phyloP scores from a whole-genome alignment of 2,113 vertebrate species.

The Recurvirostra avosetta region DNA sequence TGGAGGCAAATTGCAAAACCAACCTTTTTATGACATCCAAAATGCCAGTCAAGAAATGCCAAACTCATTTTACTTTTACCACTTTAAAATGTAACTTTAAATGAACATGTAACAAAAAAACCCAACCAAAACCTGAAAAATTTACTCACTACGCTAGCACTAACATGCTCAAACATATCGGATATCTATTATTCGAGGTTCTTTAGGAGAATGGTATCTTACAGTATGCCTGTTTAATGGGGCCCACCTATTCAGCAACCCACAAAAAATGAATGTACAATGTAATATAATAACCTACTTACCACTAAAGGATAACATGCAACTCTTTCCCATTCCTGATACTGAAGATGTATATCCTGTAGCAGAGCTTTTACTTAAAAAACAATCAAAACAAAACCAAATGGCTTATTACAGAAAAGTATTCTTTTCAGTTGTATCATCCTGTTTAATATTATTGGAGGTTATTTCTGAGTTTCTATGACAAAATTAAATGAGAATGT shows the following conservation, averaged over 20 bases:
- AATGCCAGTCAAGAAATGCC: not conserved
- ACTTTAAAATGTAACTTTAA: not conserved
- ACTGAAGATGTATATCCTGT: conserved; percentile 55
- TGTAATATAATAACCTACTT: conserved; percentile 28
- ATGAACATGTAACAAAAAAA: fast-evolving
- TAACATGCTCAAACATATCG: fast-evolving
- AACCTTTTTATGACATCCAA: not conserved
- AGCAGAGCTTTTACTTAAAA: conserved; percentile 74
- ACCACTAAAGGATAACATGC: conserved; percentile 73
- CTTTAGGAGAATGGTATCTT: not conserved
- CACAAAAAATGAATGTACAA: not conserved
- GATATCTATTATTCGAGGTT: not conserved
- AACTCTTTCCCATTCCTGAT: conserved; percentile 67
- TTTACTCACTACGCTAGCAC: not conserved
- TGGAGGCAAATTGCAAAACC: not conserved
- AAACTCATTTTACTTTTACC: not conserved
- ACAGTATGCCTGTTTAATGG: not conserved
- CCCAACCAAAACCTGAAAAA: not conserved
- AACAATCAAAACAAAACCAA: not conserved
- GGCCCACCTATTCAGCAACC: not conserved
- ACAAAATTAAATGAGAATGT: not conserved
- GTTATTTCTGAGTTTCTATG: not conserved
- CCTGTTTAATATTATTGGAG: not conserved
- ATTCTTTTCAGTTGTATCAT: not conserved
- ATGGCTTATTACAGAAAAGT: not conserved